Evolutionary conservation across 1,140 invertebrate genomes (phyloP), one percentile per base, ranked within the genome.

Genomic region (Pseudomyrmex sp.): DNA sequence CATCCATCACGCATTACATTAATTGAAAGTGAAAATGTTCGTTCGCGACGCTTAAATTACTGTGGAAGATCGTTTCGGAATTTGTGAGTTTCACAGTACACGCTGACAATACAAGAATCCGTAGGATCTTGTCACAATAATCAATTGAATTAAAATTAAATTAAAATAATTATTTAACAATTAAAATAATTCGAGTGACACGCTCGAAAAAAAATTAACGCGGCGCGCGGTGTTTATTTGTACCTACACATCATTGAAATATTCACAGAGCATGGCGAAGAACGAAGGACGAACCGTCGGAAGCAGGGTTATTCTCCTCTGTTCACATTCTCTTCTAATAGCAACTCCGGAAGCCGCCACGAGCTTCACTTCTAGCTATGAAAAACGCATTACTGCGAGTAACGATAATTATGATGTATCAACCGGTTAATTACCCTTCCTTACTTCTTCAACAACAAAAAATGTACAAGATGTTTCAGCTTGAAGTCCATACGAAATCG

Each of bases 171-270:
- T 26, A 26, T 26, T 4, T 26, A 26, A 26, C 26, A 35, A 35
- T 35, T 35, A 5, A 35, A 35, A 35, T 35, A 35, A 7, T 35
- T 35, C 8, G 61, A 20, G 13, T 54, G 58, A 4, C 48, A 65
- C 79, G 62, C 85, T 82, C 70, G 35, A 68, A 20, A 18, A 35
- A n/a, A 46, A 77, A 56, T 77, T 54, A 77, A 68, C 26, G 9
- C n/a, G 52, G n/a, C 44, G 13, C 74, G 35, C 35, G 35, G 4
- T 35, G 35, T 35, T 35, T 7, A 0, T 35, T 5, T 35, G 13
- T 77, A 52, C 52, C 66, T 63, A 44, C 62, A 12, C 18, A 5
- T 61, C 26, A 68, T 46, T 77, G 62, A 35, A 35, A 54, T 66
- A 77, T 54, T 77, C 62, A 15, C 48, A 44, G 12, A 12, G 74